Base-by-base conservation (phyloP, 2,113 vertebrate species). In the Bagarius yarrelli region DNA sequence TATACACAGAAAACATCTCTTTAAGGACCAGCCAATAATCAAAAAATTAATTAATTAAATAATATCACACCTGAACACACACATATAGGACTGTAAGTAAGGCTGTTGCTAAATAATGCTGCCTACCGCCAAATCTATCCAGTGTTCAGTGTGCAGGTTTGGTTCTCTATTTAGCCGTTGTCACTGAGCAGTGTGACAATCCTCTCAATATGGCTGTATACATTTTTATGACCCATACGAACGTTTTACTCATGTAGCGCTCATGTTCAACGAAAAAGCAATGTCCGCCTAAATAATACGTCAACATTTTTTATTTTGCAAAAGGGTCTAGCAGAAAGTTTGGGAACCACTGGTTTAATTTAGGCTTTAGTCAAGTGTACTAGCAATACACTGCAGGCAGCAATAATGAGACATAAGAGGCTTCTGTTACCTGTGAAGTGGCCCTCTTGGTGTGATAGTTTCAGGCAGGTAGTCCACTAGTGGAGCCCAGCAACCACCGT, bases 401-500 rank as follows among this genome's bases (percentile, higher is more conserved):
- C 14, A 47, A 50, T 52, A 21, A 32, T 53, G 11, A 55, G 50
- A 52, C 25, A 18, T 0, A 11, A 60, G 8, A n/a, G 52, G 23
- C 44, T 52, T 11, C 44, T 52, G 89, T 87, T 83, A 98, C 98
- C 98, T 95, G 44, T 99, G 97, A 81, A 99, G 95, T 0, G 98
- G 97, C 56, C 96, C 96, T 36, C 97, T 91, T 0, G 97, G 96
- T 5, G 96, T 98, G 88, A 98, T 94, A 80, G 97, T 99, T 88
- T 99, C 98, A 23, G 98, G 97, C 59, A 99, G 94, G 85, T 97
- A 99, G 91, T 99, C 98, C 47, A 99, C 97, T 83, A 99, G 93
- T 0, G 97, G 98, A 9, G 97, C 97, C 98, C 98, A 99, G 80
- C 97, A 99, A 27, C 98, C 98, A 82, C 97, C 97, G 5, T 95